Base-by-base conservation (phyloP, 2,113 vertebrate species). In the Numida meleagris region DNA sequence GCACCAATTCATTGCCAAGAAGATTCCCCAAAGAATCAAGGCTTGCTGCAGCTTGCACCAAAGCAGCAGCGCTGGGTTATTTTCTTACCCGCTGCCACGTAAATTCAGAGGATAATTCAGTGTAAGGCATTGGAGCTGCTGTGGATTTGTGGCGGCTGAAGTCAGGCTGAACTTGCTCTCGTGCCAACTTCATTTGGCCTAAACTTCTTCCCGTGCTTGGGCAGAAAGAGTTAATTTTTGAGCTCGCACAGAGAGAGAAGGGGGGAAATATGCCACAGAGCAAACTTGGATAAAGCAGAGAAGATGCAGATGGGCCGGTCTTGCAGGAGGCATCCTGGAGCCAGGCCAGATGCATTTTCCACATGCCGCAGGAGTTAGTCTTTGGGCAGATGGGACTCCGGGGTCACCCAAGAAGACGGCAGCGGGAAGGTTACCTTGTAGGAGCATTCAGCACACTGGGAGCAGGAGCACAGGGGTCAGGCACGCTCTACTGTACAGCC, bases 341-440 rank as follows among this genome's bases (percentile, higher is more conserved):
- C 5, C 9, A 6, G 86, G 82, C 91, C 90, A 95, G 93, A 76
- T 43, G 75, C 68, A 34, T 51, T 86, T 94, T 94, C 95, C 94
- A 88, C 96, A 95, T 94, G 95, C 93, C 83, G 36, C 21, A 68
- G 76, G 89, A 87, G 90, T 89, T 84, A 62, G 75, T 61, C 81
- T 89, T 65, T 7, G 90, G 90, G 80, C 96, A 96, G 95, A 94
- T 94, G 89, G 76, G 76, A 29, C 93, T 89, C 89, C 24, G 80
- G 72, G 74, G 93, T 95, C 89, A 76, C 84, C 73, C 77, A 9
- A 48, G 71, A 71, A 53, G 72, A 74, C 86, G 85, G 84, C 93
- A 92, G 76, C 63, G 82, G 89, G 94, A 92, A 96, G 63, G 57
- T 96, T 89, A 72, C 79, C 74, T 89, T 73, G 96, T 58, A 57